Percentiles rank a stretch among this genome's conserved stretches.
These are phyloP conservation scores for Benitochromis conjunctus DNA, from an alignment of 2,113 vertebrate genomes.

Conservation along the genomic window DNA sequence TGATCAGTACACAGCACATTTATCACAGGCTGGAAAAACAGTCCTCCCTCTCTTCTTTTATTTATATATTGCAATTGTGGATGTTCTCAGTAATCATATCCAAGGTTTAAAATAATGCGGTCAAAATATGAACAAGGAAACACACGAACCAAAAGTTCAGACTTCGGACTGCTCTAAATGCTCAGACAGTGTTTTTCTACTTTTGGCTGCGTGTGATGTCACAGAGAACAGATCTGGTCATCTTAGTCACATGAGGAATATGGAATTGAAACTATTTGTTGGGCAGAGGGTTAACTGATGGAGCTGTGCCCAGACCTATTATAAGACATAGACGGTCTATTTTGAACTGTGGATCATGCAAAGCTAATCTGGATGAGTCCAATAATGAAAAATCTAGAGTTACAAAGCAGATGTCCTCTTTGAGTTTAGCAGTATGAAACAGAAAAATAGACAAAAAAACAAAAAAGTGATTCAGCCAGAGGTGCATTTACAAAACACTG, in stretches of 20 bases:
- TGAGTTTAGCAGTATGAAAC: not conserved
- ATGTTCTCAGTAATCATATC: not conserved
- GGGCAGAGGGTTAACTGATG: not conserved
- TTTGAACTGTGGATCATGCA: not conserved
- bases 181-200: not conserved
- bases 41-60: not conserved
- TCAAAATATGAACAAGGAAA: not conserved
- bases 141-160: not conserved
- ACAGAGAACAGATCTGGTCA: not conserved
- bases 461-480: not conserved
- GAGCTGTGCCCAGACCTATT: not conserved
- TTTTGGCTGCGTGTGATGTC: not conserved
- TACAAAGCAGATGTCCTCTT: not conserved
- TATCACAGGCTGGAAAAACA: not conserved
- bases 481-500: not conserved
- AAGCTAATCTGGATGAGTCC: not conserved
- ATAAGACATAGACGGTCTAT: not conserved
- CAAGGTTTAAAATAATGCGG: not conserved
- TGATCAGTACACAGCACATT: not conserved
- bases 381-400: not conserved
- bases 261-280: not conserved
- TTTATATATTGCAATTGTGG: not conserved
- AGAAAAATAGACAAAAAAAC: not conserved
- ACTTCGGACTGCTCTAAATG: not conserved
- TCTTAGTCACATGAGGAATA: not conserved